Evolutionary conservation across 2,113 vertebrate genomes (phyloP), one percentile per base, ranked within the genome.

Genomic region (Channa maculata): DNA sequence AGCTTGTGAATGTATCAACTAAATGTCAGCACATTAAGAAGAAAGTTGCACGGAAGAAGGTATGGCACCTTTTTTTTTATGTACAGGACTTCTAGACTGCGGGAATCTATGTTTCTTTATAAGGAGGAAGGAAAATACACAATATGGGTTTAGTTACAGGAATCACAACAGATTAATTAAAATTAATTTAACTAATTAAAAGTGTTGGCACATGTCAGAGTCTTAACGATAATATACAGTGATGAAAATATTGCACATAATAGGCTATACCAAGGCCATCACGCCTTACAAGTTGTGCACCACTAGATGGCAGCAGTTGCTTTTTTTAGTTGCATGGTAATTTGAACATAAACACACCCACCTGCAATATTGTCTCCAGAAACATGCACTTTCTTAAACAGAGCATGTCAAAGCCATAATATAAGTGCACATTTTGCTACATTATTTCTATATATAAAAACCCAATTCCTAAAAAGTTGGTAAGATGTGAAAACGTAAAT

Each of bases 1-100:
- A 91, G 44, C 71, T 95, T 80, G 91, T 91, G 38, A 45, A 80
- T 8, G 11, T 94, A 46, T 91, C 88, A n/a, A 55, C 86, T 75
- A 92, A 86, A 75, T 93, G 94, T 65, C 85, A 92, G 11, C 88
- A 93, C 69, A 87, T 95, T 13, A 92, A 96, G 87, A 64, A 33
- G 14, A 80, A 70, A 44, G 39, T 58, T 73, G 6, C 49, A 52
- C 12, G 3, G 57, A 67, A 79, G 10, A 54, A 80, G 65, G 69
- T 77, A 60, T 14, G 55, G 8, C 15, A 52, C 2, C 1, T 6
- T 44, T 53, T 3, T 45, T 46, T 50, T 53, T 37, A 14, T 55
- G 8, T 52, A 4, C 4, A 4, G 43, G 12, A 48, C 2, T 12
- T 8, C n/a, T 12, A 5, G 37, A 9, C 3, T 33, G 13, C 14